Percentiles rank a stretch among this genome's conserved stretches.
Evolutionary conservation across 1,140 invertebrate genomes (phyloP).

Genomic region (Caenorhabditis latens): DNA sequence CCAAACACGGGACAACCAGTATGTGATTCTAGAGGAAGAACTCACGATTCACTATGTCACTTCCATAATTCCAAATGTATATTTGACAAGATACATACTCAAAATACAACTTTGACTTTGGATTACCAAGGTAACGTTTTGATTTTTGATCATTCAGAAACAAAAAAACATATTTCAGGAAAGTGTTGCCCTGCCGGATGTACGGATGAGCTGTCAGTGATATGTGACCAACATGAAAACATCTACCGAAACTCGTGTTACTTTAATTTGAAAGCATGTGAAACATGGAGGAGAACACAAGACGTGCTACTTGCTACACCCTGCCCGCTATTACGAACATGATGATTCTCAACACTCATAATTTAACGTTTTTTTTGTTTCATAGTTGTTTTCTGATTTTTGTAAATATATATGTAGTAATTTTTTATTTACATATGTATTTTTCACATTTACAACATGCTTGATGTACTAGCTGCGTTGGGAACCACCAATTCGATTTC

Average conservation of each 20-base stretch:
- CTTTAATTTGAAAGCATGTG: slow-evolving; percentile 61
- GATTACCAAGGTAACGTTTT: slow-evolving; percentile 57
- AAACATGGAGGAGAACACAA: slow-evolving; percentile 47
- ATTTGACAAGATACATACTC: slow-evolving; percentile 62
- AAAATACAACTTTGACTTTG: slow-evolving; percentile 53
- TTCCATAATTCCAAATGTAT: slow-evolving; percentile 66
- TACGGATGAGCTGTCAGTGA: slow-evolving; percentile 52
- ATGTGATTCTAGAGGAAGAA: slow-evolving; percentile 61
- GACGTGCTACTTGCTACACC: slow-evolving; percentile 60
- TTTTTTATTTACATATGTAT: not conserved
- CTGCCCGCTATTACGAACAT: slow-evolving; percentile 58
- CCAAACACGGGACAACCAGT: slow-evolving; percentile 59
- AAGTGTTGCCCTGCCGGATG: slow-evolving; percentile 59
- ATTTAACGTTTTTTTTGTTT: slow-evolving; percentile 38
- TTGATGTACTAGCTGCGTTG: not conserved
- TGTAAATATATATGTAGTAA: slow-evolving; percentile 47
- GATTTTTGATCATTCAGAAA: not conserved
- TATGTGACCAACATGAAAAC: slow-evolving; percentile 63
- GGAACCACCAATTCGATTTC: slow-evolving; percentile 13
- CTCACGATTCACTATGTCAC: slow-evolving; percentile 62
- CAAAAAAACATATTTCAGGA: slow-evolving; percentile 46
- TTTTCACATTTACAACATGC: not conserved
- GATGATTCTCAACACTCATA: slow-evolving; percentile 23
- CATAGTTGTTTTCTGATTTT: slow-evolving; percentile 27
- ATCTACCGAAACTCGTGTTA: slow-evolving; percentile 61